Base-by-base conservation (phyloP, 2,888 invertebrate genomes). In the Neoascia interrupta region DNA sequence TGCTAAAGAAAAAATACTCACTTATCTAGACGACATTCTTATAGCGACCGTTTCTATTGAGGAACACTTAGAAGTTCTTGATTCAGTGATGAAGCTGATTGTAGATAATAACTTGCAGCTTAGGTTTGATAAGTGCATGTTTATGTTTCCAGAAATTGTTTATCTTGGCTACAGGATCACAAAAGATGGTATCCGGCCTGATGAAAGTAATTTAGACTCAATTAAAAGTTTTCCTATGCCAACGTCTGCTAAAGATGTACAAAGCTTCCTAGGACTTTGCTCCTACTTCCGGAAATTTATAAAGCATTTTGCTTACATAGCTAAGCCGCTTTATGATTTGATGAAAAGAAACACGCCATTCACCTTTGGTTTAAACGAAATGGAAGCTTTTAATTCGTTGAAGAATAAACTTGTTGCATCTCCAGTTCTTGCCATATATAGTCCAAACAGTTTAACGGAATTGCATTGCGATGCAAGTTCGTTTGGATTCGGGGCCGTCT, bases 301-400 rank as follows among this genome's bases (percentile, higher is more conserved):
- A n/a, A 6, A 31, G n/a, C 8, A 31, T n/a, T 31, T 31, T 31
- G 31, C 54, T 82, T 53, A 8, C 68, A 43, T 68, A 6, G 84
- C 85, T 5, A 83, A 83, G 61, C 85, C 85, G 0, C 54, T 85
- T 3, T 82, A 85, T 58, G 82, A 84, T 26, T 34, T 86, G 5
- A 13, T 64, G 18, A 58, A 26, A 19, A 69, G 51, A 13, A 23
- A 69, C 45, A 3, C 26, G 3, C 16, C 8, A 15, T 69, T 64
- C 60, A 15, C 43, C 6, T 66, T 70, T 49, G 34, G 26, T 19
- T 4, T 8, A 13, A 15, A 15, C 5, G 51, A 60, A 54, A 4
- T 41, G 15, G 15, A 43, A 43, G 26, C 47, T 5, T 70, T 75
- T 11, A 60, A 81, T 21, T 18, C 15, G 5, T 66, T 81, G 13